phyloP scores from a whole-genome alignment of 2,888 invertebrate genomes.

The Torymus tubicola region DNA sequence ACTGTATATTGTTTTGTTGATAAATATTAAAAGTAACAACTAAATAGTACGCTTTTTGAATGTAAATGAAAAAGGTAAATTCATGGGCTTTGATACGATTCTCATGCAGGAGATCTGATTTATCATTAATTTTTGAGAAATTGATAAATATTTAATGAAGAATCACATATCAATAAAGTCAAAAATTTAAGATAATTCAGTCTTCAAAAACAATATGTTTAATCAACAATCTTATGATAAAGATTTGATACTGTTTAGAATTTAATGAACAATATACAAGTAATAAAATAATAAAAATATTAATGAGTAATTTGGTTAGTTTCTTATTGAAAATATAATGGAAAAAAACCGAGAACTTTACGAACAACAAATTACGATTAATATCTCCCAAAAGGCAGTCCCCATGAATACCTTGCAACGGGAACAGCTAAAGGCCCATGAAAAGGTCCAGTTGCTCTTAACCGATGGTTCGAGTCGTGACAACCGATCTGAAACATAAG shows the following conservation, averaged over 20 bases:
- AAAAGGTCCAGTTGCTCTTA: conserved; percentile 73
- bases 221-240: conserved; percentile 6
- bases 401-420: conserved; percentile 77
- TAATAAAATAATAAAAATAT: conserved; percentile 11
- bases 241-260: neutral
- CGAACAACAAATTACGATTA: conserved; percentile 62
- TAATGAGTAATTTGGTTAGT: conserved; percentile 8
- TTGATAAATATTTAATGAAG: neutral
- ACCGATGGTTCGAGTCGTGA: conserved; percentile 72
- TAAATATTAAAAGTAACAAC: conserved; percentile 14
- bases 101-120: conserved; percentile 47
- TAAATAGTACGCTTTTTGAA: neutral
- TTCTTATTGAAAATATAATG: conserved; percentile 13
- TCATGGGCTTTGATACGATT: conserved; percentile 42
- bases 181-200: conserved; percentile 42
- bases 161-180: neutral
- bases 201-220: neutral
- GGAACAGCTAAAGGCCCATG: conserved; percentile 75
- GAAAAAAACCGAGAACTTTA: conserved; percentile 21
- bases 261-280: neutral
- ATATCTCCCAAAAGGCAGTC: conserved; percentile 74
- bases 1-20: neutral
- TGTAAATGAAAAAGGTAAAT: conserved; percentile 35
- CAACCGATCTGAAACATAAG: conserved; percentile 77
- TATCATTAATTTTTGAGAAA: conserved; percentile 31